A percentile compares a stretch with the other conserved stretches of the same genome.
Conservation (phyloP, 2,888 invertebrate species). For the Himalopsyche anomala region DNA sequence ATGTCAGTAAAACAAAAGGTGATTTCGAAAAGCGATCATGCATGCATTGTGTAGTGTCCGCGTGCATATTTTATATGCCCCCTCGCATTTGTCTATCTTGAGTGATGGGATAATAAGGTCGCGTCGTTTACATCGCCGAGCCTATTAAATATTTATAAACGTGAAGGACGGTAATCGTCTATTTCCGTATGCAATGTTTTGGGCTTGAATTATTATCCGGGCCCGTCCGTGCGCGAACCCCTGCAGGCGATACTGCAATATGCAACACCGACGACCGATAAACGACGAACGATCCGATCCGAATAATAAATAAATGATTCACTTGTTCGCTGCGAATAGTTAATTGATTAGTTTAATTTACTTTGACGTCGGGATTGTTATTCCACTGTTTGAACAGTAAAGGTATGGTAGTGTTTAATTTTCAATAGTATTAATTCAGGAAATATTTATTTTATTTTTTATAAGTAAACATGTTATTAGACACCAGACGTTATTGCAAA, state of each 20-base stretch:
- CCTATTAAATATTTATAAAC: constrained; percentile 51
- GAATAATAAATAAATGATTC: background rate
- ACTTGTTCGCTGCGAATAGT: too few species aligned
- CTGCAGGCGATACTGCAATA: background rate
- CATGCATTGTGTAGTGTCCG: constrained; percentile 20
- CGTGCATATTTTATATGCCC: constrained; percentile 34
- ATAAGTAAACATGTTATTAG: too few species aligned
- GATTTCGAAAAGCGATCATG: constrained; percentile 20
- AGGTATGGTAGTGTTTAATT: too few species aligned
- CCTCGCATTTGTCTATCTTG: constrained; percentile 43
- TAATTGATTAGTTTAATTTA: too few species aligned
- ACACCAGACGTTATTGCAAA: too few species aligned
- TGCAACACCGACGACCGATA: background rate
- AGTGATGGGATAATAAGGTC: constrained; percentile 56
- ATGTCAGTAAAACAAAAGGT: constrained; percentile 38
- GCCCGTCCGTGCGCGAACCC: background rate
- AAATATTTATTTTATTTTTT: too few species aligned
- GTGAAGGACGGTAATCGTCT: constrained; percentile 55
- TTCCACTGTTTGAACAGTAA: too few species aligned
- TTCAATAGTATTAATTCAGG: too few species aligned
- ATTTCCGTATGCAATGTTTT: constrained; percentile 50
- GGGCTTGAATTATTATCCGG: background rate
- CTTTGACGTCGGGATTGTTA: too few species aligned
- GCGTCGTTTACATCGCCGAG: constrained; percentile 41
- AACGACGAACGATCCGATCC: background rate